Evolutionary conservation across 2,888 invertebrate species (phyloP).

Genomic region (Tiliacea aurago): DNA sequence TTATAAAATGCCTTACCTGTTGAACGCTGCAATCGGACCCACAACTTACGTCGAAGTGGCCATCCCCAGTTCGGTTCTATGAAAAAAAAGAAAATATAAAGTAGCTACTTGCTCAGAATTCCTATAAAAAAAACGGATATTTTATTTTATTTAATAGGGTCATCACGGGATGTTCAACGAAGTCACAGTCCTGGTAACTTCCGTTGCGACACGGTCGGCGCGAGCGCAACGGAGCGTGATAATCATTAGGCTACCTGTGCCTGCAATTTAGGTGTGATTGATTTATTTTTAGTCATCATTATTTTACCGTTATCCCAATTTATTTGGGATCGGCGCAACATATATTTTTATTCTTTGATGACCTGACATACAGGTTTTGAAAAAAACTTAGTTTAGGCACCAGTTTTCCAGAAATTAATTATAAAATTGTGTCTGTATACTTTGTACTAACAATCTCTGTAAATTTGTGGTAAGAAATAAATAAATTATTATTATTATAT

Average conservation of each 20-base stretch:
- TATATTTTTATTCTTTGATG: not conserved
- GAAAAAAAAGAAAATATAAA: conserved; percentile 47
- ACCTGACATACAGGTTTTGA: no score
- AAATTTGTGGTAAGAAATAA: no score
- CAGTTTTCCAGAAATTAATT: no score
- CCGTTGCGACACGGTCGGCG: conserved; percentile 78
- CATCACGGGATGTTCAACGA: conserved; percentile 72
- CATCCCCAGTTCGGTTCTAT: conserved; percentile 93
- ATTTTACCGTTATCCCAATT: no score
- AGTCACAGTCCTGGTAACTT: conserved; percentile 79
- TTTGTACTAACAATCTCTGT: no score
- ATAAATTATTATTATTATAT: no score
- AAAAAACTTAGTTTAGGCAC: no score
- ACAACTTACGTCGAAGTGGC: conserved; percentile 93
- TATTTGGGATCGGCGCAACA: not conserved
- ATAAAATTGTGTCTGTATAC: no score
- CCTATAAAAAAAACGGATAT: conserved; percentile 46
- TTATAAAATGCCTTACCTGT: conserved; percentile 88
- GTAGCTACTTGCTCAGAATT: conserved; percentile 2
- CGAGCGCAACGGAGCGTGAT: conserved; percentile 82
- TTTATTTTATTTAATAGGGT: conserved; percentile 66
- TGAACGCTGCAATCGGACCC: conserved; percentile 93
- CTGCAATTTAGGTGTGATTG: conserved; percentile 67
- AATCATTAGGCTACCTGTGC: conserved; percentile 74
- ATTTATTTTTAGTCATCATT: conserved; percentile 49